Percentiles rank a stretch among this genome's conserved stretches.
Conservation (phyloP, 2,113 vertebrate genomes). For the Tupaia tana region DNA sequence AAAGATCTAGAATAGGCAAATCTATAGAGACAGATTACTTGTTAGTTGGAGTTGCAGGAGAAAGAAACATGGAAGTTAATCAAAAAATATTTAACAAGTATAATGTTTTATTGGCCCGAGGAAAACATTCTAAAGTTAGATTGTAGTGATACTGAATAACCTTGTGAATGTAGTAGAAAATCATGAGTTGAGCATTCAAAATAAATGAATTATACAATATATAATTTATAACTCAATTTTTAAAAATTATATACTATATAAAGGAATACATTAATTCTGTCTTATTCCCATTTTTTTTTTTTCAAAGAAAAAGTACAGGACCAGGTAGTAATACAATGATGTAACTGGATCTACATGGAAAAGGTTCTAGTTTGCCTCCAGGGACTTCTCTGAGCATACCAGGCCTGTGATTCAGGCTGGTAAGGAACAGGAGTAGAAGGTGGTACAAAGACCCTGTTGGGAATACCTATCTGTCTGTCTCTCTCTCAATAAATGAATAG, state of each 20-base stretch:
- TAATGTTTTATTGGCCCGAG: background rate
- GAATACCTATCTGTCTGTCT: too few relatives aligned
- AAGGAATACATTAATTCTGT: background rate
- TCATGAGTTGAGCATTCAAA: background rate
- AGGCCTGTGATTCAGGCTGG: too few relatives aligned
- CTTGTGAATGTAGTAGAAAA: background rate
- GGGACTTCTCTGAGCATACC: too few relatives aligned
- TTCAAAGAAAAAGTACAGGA: background rate
- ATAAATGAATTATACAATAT: background rate
- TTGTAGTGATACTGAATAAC: background rate
- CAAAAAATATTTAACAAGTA: background rate
- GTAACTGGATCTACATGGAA: too few relatives aligned
- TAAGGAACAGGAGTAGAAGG: too few relatives aligned
- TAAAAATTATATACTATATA: background rate
- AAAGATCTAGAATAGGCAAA: background rate
- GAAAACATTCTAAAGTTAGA: constrained; percentile 6
- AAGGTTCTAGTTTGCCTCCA: too few relatives aligned
- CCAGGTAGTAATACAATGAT: too few relatives aligned
- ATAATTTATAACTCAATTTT: background rate
- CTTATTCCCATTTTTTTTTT: background rate
- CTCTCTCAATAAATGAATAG: too few relatives aligned
- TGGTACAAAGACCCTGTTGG: too few relatives aligned
- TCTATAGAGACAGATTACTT: background rate
- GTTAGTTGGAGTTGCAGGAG: background rate
- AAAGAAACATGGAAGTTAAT: background rate